Base-by-base conservation (phyloP, 1,140 invertebrate genomes). In the Eumaeus atala region DNA sequence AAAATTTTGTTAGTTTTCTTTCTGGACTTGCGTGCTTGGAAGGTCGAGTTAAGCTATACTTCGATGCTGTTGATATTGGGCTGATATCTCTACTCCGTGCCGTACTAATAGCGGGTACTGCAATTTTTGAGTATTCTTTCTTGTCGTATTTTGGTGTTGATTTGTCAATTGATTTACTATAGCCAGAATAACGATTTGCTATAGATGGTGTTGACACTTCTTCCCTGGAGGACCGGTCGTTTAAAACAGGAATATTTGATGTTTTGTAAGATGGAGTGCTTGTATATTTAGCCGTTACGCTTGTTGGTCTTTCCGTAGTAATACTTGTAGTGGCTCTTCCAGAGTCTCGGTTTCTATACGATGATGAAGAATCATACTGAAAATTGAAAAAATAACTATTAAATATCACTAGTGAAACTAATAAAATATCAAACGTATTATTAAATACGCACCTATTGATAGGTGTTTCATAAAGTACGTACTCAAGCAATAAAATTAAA, bases 261-360 rank as follows among this genome's bases (percentile, higher is more conserved):
- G 77, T 74, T 42, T 85, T 86, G 51, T 74, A 79, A 2, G 74
- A 76, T 10, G 83, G 74, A 2, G 80, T 79, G 0, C 70, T 74
- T 47, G 74, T 74, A 56, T 85, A 85, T 63, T 84, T 85, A 3
- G 80, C 77, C 37, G 80, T 82, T 35, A 85, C 80, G 21, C 73
- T 62, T 38, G 80, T 75, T 5, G 82, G 75, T 36, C 78, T 63
- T 17, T 85, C 80, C 14, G 72, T 56, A 2, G 73, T 54, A 21
- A 64, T 56, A 48, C 49, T 71, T 7, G 68, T 48, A 10, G 57
- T 65, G 51, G 44, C 67, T 51, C 72, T 71, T 6, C 63, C 62
- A n/a, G 61, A 64, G 51, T 78, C 77, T 60, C 82, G 66, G 54
- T 62, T 74, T 38, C 78, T 78, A 21, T 72, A 66, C 48, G 82